Base-by-base conservation (phyloP, 2,888 invertebrate genomes). In the Hirtodrosophila trivittata region DNA sequence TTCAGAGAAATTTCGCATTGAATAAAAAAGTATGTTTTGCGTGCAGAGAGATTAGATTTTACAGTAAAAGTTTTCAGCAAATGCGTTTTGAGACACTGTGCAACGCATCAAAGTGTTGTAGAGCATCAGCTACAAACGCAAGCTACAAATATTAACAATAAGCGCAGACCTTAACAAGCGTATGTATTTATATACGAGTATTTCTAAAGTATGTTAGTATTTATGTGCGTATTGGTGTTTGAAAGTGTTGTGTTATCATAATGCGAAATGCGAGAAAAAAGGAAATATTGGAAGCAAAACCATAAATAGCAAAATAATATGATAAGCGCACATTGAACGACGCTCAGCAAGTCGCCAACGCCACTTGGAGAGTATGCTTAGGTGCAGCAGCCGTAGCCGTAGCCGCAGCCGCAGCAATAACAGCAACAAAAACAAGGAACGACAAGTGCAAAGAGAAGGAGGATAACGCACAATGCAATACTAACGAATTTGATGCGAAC, bases 241-340 rank as follows among this genome's bases (percentile, higher is more conserved):
- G 32, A 49, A 28, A 35, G 35, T 69, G 59, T 56, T 59, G 60
- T 54, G 70, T 70, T 70, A 70, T 70, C 69, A 70, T 28, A 68
- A 54, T 50, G 47, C 26, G 21, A 71, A 67, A 64, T 57, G 50
- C 51, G 47, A 58, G 47, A 59, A 55, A 64, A 49, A 42, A 51
- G 57, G 28, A 52, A 70, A 71, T 59, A 55, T 73, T 70, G 70
- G 67, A 72, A 66, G 75, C 62, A 42, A 75, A 28, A 69, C 81
- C 81, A 81, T 81, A 78, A 77, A 81, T 81, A 78, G 77, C 66
- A 58, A 59, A 68, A 77, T 75, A 77, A 77, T 81, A 68, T 77
- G 77, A 78, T 78, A 78, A 78, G 75, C 73, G 69, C 66, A 68
- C 58, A 77, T 68, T 71, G 65, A 66, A 65, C 60, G 64, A 49